Base-by-base conservation (phyloP, 2,888 invertebrate genomes). In the Epirrhoe alternata region DNA sequence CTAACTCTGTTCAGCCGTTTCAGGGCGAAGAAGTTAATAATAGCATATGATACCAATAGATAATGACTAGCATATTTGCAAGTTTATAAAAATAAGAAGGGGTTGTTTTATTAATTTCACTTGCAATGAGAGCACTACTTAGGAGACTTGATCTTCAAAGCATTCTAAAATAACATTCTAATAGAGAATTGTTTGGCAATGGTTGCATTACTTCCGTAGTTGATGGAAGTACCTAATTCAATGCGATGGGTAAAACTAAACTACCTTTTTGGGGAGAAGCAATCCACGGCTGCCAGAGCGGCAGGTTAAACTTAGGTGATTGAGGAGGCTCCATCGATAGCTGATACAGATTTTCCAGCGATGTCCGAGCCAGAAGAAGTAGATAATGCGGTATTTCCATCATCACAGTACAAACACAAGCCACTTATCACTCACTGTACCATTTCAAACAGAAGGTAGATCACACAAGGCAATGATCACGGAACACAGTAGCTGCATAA, bases 251-350 rank as follows among this genome's bases (percentile, higher is more conserved):
- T 30, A 59, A 10, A 35, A 12, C 4, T 17, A 6, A 1, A n/a
- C 35, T 81, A 91, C 92, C 92, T 92, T 90, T 91, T 64, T 84
- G 84, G 30, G 90, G 86, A 52, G 90, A 88, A 14, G 84, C 75
- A 64, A 90, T 77, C 94, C 94, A 94, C 42, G 94, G 94, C 71
- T 94, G 94, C 94, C 94, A 94, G 50, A 94, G 77, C 61, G 93
- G 86, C 81, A 92, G 61, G 77, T 92, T 93, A 79, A 93, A 94
- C 75, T 94, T 94, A 6, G 94, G 94, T 17, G 94, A 94, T 63
- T 93, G 88, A 47, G 93, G 93, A 38, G 93, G 93, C 76, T 94
- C 94, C 93, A 94, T 93, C 56, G 87, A 84, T 64, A 83, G 83
- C 59, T 80, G 80, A 68, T 88, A 85, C 70, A 88, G 80, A 74